Conservation (phyloP, 2,888 invertebrate genomes). For the Drosophila kokeensis region DNA sequence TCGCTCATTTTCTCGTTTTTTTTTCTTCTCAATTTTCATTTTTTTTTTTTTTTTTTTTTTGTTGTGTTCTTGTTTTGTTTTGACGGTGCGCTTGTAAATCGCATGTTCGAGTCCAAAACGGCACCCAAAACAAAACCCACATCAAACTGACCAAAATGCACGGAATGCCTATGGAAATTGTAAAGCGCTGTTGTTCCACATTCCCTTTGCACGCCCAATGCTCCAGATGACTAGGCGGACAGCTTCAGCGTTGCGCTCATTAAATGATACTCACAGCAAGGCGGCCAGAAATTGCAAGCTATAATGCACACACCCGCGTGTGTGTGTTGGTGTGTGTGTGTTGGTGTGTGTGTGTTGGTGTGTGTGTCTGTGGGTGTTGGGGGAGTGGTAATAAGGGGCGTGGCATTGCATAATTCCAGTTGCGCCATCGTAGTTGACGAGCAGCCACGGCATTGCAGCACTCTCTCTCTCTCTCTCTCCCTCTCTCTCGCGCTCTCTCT, state of each 20-base stretch:
- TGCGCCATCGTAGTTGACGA: slow-evolving; percentile 65
- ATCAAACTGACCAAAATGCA: slow-evolving; percentile 80
- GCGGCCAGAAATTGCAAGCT: slow-evolving; percentile 71
- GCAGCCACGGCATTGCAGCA: slow-evolving; percentile 58
- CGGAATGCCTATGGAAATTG: slow-evolving; percentile 77
- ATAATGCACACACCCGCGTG: slow-evolving; percentile 59
- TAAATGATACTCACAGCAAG: slow-evolving; percentile 78
- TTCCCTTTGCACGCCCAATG: not conserved
- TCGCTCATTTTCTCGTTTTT: slow-evolving; percentile 1
- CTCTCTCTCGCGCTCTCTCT: slow-evolving; percentile 13
- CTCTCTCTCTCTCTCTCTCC: slow-evolving; percentile 33
- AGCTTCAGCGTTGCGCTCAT: slow-evolving; percentile 70
- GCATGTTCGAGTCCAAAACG: slow-evolving; percentile 41
- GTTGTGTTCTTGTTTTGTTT: slow-evolving; percentile 1
- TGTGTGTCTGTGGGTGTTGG: not conserved
- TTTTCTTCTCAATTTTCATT: slow-evolving; percentile 2
- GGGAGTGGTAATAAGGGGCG: slow-evolving; percentile 41
- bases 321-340: not conserved
- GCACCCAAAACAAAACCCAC: slow-evolving; percentile 72
- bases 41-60: slow-evolving; percentile 8
- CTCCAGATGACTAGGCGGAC: not conserved
- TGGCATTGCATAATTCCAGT: slow-evolving; percentile 82
- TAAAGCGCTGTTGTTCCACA: slow-evolving; percentile 62
- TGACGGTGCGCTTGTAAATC: slow-evolving; percentile 48
- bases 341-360: not conserved